Base-by-base conservation (phyloP, 2,113 vertebrate genomes). In the Fukomys damarensis region DNA sequence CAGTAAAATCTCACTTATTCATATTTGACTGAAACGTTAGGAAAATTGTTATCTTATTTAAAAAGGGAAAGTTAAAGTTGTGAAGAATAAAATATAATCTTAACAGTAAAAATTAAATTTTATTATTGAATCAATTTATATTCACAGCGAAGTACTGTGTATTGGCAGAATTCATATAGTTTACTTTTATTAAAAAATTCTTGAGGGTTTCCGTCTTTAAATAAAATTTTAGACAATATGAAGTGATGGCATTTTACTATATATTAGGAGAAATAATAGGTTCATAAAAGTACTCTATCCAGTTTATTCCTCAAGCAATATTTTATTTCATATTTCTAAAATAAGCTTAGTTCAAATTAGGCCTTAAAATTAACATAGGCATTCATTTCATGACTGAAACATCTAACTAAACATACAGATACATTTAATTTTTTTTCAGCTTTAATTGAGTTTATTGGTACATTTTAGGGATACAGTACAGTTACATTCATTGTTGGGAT, bases 1-100 rank as follows among this genome's bases (percentile, higher is more conserved):
- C 5, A 92, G 76, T 92, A 94, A 97, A 97, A 94, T 82, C 22
- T 95, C 30, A 97, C 52, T 93, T 91, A 91, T 87, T 4, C 24
- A 59, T 0, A 2, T n/a, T 35, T 72, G 49, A 86, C 32, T 90
- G 7, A 96, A 92, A 86, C 80, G 76, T n/a, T 65, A 83, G 58
- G 46, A 77, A 94, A 79, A 76, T 2, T 20, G 35, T 58, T 46
- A 80, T 24, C 35, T 59, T 22, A 85, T 56, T 87, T 30, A 56
- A 86, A 83, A 91, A 17, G 2, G 8, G 19, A 7, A 8, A 76
- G 61, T 76, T 28, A 58, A 17, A 91, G 56, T 88, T 94, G 28
- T 82, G 11, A 2, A 12, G 9, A 46, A 80, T 74, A 79, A 0
- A 80, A 66, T 28, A 70, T 5, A 89, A 83, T 30, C 61, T 77